Evolutionary conservation across 1,140 invertebrate species (phyloP), one percentile per base, ranked within the genome.

Genomic region (Camponotus vicinus): DNA sequence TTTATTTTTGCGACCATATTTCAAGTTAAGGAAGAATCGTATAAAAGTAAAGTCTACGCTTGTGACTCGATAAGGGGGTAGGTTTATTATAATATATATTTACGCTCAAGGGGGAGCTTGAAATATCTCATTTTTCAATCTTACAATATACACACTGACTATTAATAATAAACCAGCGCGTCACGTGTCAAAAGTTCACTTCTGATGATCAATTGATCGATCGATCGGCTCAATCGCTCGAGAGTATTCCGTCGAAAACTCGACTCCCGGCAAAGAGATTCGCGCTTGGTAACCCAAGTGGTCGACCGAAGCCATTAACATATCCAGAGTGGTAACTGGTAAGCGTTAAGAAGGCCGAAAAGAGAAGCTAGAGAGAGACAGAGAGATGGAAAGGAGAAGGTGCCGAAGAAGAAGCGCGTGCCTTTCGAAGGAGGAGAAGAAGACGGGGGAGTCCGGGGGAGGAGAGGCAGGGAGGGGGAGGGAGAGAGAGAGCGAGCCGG

Each of bases 341-440:
- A 59, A 85, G 34, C 45, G 76, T 21, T 79, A 67, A 45, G 37
- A 80, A 70, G 75, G 45, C 18, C 27, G 52, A 21, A n/a, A n/a
- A 18, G 40, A 59, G 80, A 34, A 2, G 40, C 42, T 59, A 27
- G 27, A n/a, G 27, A 52, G 40, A 61, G n/a, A 42, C 8, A 67
- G 40, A 52, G 5, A 52, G 66, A 78, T 4, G 37, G 59, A 64
- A n/a, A 6, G 34, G 6, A 61, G 32, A 21, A 32, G 8, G 40
- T 27, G 49, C 70, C 66, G 69, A 40, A 32, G 27, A 69, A 45
- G 79, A 86, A 87, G 86, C 82, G 88, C 78, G 85, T 87, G 80
- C 70, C 61, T 49, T 49, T 13, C 15, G 45, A 15, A 9, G 67
- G 37, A 88, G 73, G 34, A 32, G 85, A 11, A 15, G 21, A 4